Base-by-base conservation (phyloP, 1,140 invertebrate species). In the Ceratina australensis region DNA sequence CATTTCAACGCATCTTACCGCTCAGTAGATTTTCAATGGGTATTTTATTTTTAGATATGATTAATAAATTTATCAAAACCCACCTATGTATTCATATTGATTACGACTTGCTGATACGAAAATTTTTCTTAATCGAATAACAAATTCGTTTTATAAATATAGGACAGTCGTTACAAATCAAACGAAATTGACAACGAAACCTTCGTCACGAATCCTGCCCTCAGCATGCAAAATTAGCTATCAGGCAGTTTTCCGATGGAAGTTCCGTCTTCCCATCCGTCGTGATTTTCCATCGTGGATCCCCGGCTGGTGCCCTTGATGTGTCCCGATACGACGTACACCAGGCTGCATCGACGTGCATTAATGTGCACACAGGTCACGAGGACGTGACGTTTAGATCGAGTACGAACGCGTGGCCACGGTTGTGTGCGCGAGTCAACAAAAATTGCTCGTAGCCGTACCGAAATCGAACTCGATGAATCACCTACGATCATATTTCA, bases 201-300 rank as follows among this genome's bases (percentile, higher is more conserved):
- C n/a, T n/a, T n/a, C n/a, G n/a, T n/a, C n/a, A n/a, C n/a, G n/a
- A n/a, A n/a, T n/a, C n/a, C n/a, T n/a, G n/a, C n/a, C n/a, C n/a
- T n/a, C n/a, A n/a, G 18, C 13, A 33, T 42, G 24, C 24, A 13
- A 1, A 15, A 2, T 8, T 33, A n/a, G 2, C 47, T 15, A 47
- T 49, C 24, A 50, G 18, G 61, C 52, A 77, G 56, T 52, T 74
- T 61, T 71, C 47, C 15, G 22, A 13, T n/a, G 26, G 5, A 4
- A 5, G 13, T 2, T 28, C 2, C 42, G 16, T 12, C 42, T 76
- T 72, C 50, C 28, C 56, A n/a, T 15, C n/a, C 20, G 7, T 60
- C 26, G 77, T 74, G 72, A 74, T 79, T 79, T 79, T 79, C 72
- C 77, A 42, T 52, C 60, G 52, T 28, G 72, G 50, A 52, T 79